Percentiles rank a stretch among this genome's conserved stretches.
These are phyloP conservation scores for Ligdia adustata DNA, from an alignment of 2,888 invertebrate genomes.

Conservation along the genomic window DNA sequence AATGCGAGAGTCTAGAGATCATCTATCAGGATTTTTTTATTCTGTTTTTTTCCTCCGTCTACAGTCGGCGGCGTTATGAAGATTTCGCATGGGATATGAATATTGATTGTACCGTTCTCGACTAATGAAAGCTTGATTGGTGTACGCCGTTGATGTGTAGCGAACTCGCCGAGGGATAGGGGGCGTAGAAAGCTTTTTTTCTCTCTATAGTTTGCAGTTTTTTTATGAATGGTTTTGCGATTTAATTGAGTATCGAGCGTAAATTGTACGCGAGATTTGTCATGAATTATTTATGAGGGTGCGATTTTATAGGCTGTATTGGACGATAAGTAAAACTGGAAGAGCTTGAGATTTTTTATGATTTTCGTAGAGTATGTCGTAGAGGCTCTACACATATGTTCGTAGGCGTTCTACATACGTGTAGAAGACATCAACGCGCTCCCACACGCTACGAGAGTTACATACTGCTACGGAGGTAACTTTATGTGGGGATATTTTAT, in stretches of 20 bases:
- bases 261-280: slow-evolving; percentile 33
- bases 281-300: slow-evolving; percentile 24
- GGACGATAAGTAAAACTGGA: background rate
- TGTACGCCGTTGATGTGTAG: slow-evolving; percentile 73
- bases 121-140: slow-evolving; percentile 82
- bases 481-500: too few relatives aligned
- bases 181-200: slow-evolving; percentile 61
- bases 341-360: background rate
- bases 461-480: background rate
- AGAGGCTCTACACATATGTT: slow-evolving; percentile 41
- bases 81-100: slow-evolving; percentile 83
- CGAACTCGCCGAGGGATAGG: slow-evolving; percentile 55
- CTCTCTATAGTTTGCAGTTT: slow-evolving; percentile 48
- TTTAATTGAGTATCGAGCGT: slow-evolving; percentile 48
- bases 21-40: slow-evolving; percentile 72
- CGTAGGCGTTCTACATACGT: slow-evolving; percentile 45
- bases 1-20: slow-evolving; percentile 68
- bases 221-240: slow-evolving; percentile 43
- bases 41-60: slow-evolving; percentile 41
- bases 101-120: slow-evolving; percentile 76
- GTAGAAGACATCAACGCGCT: slow-evolving; percentile 46
- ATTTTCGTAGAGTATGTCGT: slow-evolving; percentile 33
- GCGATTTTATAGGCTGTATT: slow-evolving; percentile 18
- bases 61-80: slow-evolving; percentile 59
- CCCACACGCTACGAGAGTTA: slow-evolving; percentile 48